phyloP scores from a whole-genome alignment of 2,113 vertebrate genomes.

The Perca fluviatilis region DNA sequence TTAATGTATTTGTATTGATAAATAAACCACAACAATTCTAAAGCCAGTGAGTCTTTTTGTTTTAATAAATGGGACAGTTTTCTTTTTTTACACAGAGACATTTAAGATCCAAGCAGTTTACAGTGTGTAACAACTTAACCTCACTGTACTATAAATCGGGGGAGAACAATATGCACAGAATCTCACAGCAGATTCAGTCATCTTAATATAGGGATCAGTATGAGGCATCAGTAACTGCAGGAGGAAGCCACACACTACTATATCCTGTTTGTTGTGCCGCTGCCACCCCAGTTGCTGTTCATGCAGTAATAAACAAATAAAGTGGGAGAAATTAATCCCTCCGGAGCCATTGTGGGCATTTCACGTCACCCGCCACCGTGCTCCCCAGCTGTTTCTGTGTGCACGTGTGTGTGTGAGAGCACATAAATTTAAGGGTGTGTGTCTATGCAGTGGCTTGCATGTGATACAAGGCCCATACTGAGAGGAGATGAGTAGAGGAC shows the following conservation, averaged over 20 bases:
- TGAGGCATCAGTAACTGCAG: constrained; percentile 67
- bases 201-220: constrained; percentile 55
- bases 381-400: constrained; percentile 67
- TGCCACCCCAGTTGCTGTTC: constrained; percentile 64
- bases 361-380: constrained; percentile 59
- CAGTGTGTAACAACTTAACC: neutral
- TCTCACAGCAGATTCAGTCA: constrained; percentile 30
- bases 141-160: neutral
- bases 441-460: constrained; percentile 26
- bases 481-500: constrained; percentile 26
- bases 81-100: neutral
- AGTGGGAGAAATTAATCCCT: constrained; percentile 73
- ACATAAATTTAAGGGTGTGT: constrained; percentile 49
- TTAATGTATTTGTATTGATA: neutral
- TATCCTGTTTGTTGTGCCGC: constrained; percentile 70
- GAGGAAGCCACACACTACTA: constrained; percentile 61
- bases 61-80: neutral
- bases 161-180: constrained; percentile 9
- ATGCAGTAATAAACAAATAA: constrained; percentile 77
- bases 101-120: constrained; percentile 17
- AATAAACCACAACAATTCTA: neutral
- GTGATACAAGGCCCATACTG: constrained; percentile 46
- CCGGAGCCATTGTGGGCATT: constrained; percentile 73
- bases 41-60: neutral
- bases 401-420: constrained; percentile 28